A percentile compares a stretch with the other conserved stretches of the same genome.
Conservation (phyloP, 2,113 vertebrate species). For the Alexandromys fortis region DNA sequence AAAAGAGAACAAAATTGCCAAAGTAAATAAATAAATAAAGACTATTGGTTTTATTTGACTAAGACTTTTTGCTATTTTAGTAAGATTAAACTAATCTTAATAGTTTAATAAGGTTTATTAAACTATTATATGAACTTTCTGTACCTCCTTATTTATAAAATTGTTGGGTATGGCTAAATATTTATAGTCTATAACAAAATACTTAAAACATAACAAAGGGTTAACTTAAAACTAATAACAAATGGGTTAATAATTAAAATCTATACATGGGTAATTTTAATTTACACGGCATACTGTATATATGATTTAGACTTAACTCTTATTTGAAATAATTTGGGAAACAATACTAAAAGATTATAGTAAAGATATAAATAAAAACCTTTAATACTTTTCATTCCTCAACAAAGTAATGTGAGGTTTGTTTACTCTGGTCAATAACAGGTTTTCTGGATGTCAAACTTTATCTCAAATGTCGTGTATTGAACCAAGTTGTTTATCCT, state of each 20-base stretch:
- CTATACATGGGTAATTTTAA: not conserved
- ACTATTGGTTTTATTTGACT: not conserved
- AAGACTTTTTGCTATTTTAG: not conserved
- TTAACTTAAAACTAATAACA: not conserved
- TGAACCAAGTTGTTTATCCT: not conserved
- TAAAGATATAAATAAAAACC: not conserved
- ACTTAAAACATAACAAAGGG: not conserved
- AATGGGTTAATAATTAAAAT: not conserved
- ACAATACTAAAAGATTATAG: not conserved
- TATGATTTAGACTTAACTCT: not conserved
- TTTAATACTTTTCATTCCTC: not conserved
- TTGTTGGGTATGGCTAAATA: not conserved
- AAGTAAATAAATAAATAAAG: not conserved
- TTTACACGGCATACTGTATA: not conserved
- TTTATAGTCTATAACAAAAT: not conserved
- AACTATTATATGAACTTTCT: not conserved
- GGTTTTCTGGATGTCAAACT: not conserved
- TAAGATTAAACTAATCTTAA: no score
- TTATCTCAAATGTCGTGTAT: not conserved
- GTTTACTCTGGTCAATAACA: not conserved
- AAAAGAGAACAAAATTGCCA: not conserved
- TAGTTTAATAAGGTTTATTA: not conserved
- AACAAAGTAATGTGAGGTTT: not conserved
- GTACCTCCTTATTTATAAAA: not conserved
- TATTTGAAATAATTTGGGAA: not conserved